Evolutionary conservation across 2,888 invertebrate species (phyloP).

Genomic region (Quadriops clusia): DNA sequence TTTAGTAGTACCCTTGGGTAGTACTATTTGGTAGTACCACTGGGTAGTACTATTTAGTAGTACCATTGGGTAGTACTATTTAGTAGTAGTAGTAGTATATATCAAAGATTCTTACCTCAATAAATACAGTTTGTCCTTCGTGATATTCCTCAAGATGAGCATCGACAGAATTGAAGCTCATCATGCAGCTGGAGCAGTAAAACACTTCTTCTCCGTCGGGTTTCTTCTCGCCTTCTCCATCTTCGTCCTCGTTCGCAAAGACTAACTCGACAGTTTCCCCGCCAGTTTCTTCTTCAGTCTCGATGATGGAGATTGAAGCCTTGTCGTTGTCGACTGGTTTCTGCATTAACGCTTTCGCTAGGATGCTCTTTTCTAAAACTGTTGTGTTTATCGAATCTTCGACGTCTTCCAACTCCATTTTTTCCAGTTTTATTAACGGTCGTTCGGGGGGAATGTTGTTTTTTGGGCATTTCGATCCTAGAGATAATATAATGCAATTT

Average conservation of each 20-base stretch:
- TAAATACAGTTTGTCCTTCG: constrained; percentile 53
- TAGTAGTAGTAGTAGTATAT: not conserved
- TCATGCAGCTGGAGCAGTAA: constrained; percentile 53
- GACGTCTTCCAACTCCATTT: constrained; percentile 11
- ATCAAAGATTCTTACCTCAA: constrained; percentile 39
- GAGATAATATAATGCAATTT: too few species aligned
- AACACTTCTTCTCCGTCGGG: constrained; percentile 42
- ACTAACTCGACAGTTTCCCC: too few species aligned
- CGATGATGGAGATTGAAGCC: not conserved
- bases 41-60: too few species aligned
- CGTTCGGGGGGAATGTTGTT: too few species aligned
- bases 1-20: too few species aligned
- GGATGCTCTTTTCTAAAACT: constrained; percentile 9
- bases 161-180: constrained; percentile 50
- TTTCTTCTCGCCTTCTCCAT: constrained; percentile 33
- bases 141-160: constrained; percentile 56
- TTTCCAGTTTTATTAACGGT: too few species aligned
- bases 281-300: constrained; percentile 1
- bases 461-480: too few species aligned
- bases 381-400: constrained; percentile 8
- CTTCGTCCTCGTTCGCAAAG: not conserved
- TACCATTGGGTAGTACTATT: too few species aligned
- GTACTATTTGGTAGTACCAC: too few species aligned
- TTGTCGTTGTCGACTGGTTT: constrained; percentile 1
- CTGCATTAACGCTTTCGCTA: constrained; percentile 10